Base-by-base conservation (phyloP, 2,797 vertebrate species). In the Periparus ater region DNA sequence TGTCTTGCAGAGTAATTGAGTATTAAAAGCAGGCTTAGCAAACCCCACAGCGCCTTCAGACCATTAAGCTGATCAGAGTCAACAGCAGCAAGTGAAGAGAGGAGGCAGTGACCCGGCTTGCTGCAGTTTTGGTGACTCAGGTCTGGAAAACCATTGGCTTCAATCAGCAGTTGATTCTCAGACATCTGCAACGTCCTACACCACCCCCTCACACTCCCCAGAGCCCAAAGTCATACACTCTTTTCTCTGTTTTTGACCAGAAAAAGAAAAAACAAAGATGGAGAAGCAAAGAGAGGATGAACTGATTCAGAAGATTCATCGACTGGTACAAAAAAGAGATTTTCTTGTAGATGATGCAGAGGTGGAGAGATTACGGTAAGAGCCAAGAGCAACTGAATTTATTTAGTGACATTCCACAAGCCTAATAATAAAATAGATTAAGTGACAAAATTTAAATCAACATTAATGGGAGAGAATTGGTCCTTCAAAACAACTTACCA, bases 301-400 rank as follows among this genome's bases (percentile, higher is more conserved):
- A 88, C 94, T 99, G 71, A 99, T 99, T 96, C 98, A 99, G 97
- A 99, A 99, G 98, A 99, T 99, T 93, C 99, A 99, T 85, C 99
- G 98, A 87, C 97, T 99, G 97, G 99, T 99, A 88, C 99, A 99
- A 97, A 99, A 99, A 98, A 98, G 99, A 95, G 99, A 99, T 95
- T 99, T 99, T 97, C 98, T 99, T 94, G 99, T 99, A 47, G 99
- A 99, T 2, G 99, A 99, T 6, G 99, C 99, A 0, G 99, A 99
- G 93, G 99, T 99, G 76, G 99, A 99, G 92, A 98, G 99, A 98
- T 97, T 99, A 98, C 98, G 99, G 99, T 99, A 97, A 96, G 94
- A 65, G 55, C 20, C 61, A 47, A 67, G 53, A 82, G 60, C 45
- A 84, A 3, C n/a, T 89, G 48, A 67, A 73, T 5, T 84, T 53